Percentiles rank a stretch among this genome's conserved stretches.
Evolutionary conservation across 2,113 vertebrate species (phyloP).

Genomic region (Corythaixoides concolor): DNA sequence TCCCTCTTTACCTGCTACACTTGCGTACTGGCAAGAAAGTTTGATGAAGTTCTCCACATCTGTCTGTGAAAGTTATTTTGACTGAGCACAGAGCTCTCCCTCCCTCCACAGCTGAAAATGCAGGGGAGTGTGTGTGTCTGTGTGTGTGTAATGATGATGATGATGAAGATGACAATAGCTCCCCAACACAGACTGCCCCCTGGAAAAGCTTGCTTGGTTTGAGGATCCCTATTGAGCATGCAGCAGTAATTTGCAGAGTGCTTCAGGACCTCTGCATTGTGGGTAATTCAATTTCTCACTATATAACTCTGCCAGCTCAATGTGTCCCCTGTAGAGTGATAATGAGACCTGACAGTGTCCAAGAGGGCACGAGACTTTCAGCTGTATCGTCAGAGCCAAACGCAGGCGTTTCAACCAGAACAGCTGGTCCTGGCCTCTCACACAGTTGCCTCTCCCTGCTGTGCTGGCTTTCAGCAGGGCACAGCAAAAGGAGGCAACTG

Average conservation of each 20-base stretch:
- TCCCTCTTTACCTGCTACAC: neutral
- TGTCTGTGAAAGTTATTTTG: neutral
- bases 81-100: neutral
- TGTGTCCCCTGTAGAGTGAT: neutral
- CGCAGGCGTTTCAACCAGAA: neutral
- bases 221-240: neutral
- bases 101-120: neutral
- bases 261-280: neutral
- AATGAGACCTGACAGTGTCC: neutral
- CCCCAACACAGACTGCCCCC: neutral
- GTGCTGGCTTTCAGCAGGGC: neutral
- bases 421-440: neutral
- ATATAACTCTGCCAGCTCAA: neutral
- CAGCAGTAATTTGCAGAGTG: neutral
- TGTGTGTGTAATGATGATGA: neutral
- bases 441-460: neutral
- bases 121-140: neutral
- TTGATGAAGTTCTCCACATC: neutral
- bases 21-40: neutral
- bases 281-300: neutral
- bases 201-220: neutral
- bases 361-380: fast-evolving
- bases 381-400: neutral
- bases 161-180: neutral
- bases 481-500: neutral